phyloP scores from a whole-genome alignment of 2,888 invertebrate species.

The Thera obeliscata region DNA sequence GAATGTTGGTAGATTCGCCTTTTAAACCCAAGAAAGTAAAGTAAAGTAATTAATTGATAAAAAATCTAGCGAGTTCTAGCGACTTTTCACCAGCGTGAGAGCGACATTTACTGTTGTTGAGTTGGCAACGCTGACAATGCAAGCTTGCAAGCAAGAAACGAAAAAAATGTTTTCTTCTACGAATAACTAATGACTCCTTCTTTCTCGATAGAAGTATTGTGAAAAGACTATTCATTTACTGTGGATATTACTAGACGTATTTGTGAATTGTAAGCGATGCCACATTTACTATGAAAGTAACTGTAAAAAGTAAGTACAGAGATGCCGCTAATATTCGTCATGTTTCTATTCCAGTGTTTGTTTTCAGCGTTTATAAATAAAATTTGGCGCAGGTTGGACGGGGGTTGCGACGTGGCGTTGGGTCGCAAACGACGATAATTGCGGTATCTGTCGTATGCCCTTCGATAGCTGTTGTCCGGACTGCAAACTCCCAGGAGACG shows the following conservation, averaged over 20 bases:
- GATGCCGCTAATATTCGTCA: background rate
- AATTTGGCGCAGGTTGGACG: conserved; percentile 89
- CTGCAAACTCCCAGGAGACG: conserved; percentile 98
- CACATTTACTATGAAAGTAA: conserved; percentile 81
- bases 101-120: too few species aligned
- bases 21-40: too few species aligned
- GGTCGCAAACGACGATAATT: conserved; percentile 99
- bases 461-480: conserved; percentile 99
- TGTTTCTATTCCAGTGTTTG: conserved; percentile 15
- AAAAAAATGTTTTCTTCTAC: too few species aligned
- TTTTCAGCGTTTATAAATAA: conserved; percentile 22
- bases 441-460: conserved; percentile 99
- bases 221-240: too few species aligned
- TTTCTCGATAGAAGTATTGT: too few species aligned
- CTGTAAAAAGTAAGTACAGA: conserved; percentile 83
- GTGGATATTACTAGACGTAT: background rate
- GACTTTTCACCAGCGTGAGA: too few species aligned
- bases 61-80: too few species aligned
- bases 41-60: too few species aligned
- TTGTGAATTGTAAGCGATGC: conserved; percentile 13
- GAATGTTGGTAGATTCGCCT: too few species aligned
- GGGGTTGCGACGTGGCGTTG: conserved; percentile 99
- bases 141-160: too few species aligned
- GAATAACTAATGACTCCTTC: too few species aligned
- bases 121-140: too few species aligned